Evolutionary conservation across 2,113 vertebrate genomes (phyloP), one percentile per base, ranked within the genome.

Genomic region (Brachypodius melanocephalos): DNA sequence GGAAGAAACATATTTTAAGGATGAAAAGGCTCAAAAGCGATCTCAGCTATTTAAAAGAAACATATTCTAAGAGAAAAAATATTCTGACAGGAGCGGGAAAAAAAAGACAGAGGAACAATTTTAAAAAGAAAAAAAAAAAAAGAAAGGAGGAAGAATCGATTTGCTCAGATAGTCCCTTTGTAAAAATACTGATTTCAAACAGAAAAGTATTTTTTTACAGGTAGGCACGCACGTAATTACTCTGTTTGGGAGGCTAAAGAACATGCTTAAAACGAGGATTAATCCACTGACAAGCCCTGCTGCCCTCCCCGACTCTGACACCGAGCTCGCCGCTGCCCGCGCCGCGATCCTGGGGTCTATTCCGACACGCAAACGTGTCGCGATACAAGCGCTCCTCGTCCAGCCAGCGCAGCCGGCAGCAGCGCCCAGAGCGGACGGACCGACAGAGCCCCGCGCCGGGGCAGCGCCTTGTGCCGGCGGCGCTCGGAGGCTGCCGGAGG

Each of bases 41-140:
- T 48, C 32, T 9, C 10, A 66, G 43, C 36, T 68, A 88, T 73
- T 85, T 68, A 46, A 85, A 73, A 86, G 62, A 85, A 85, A 73
- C 2, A 2, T 26, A 28, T 76, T 62, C 18, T 18, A 48, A 76
- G 54, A 87, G 32, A 24, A 93, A 93, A 94, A 88, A 95, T 65
- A 51, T 58, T 66, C 63, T 88, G 46, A 80, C 17, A 52, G 34
- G 6, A 85, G 9, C 16, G 68, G 61, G 6, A 13, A 68, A 34
- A 55, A 54, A 72, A 75, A 49, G 38, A 32, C 18, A 80, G 31
- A 49, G 57, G 24, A 67, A 63, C 73, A 18, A 73, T 67, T 18
- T 0, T 28, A 12, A 67, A 63, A 7, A 7, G 5, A 1, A 2
- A 3, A 68, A 1, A 2, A 3, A 68, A 5, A 18, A 34, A 28